Evolutionary conservation across 2,113 vertebrate genomes (phyloP).

Genomic region (Philantomba maxwellii): DNA sequence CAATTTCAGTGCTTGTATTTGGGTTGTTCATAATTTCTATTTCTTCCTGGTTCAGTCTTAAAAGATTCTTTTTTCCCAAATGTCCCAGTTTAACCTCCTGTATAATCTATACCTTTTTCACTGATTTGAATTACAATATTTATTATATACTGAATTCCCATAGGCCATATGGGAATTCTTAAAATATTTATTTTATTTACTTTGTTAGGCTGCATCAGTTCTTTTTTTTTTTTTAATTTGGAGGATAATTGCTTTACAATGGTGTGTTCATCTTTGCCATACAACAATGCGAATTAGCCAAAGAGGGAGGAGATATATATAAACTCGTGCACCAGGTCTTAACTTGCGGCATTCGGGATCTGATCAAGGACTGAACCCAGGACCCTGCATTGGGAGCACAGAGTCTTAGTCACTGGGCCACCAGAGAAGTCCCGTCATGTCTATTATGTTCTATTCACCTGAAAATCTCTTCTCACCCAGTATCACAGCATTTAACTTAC

Average conservation of each 20-base stretch:
- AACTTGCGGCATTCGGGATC: accelerated
- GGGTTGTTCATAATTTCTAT: not conserved
- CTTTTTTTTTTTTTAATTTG: not conserved
- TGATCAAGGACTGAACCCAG: not conserved
- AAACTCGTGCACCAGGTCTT: not conserved
- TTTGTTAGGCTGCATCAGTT: not conserved
- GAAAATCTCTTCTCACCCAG: not conserved
- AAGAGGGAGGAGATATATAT: not conserved
- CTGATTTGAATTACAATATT: not conserved
- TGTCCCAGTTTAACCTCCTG: not conserved
- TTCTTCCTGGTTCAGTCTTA: not conserved
- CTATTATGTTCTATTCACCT: not conserved
- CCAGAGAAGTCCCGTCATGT: not conserved
- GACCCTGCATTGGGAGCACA: not conserved
- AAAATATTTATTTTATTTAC: not conserved
- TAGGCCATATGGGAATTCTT: not conserved
- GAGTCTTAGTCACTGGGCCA: not conserved
- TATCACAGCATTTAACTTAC: not conserved
- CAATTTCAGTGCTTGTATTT: not conserved
- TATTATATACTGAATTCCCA: not conserved
- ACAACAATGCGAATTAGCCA: not conserved
- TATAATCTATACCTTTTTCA: not conserved
- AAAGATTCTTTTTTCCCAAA: not conserved
- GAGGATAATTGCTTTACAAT: not conserved
- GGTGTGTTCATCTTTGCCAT: accelerated